Evolutionary conservation across 2,113 vertebrate species (phyloP).

Genomic region (Loxodonta africana): DNA sequence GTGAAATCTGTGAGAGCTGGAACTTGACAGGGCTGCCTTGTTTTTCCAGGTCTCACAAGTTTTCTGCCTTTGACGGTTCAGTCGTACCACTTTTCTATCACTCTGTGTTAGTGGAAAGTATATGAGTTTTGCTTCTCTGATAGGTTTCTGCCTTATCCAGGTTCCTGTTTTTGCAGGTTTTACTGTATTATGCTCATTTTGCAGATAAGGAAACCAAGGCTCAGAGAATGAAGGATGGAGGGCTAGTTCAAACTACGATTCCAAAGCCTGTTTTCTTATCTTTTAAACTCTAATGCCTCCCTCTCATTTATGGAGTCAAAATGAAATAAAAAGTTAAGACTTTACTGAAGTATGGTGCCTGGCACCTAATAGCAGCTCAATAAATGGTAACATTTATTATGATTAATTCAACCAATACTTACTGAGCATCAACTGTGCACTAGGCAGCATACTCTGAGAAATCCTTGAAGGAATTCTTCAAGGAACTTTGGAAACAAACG

Average conservation of each 20-base stretch:
- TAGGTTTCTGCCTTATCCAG: not conserved
- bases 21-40: not conserved
- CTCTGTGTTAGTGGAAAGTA: not conserved
- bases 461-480: constrained; percentile 7
- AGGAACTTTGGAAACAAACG: not conserved
- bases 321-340: not conserved
- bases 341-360: not conserved
- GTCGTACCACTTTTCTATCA: not conserved
- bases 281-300: not conserved
- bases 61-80: not conserved
- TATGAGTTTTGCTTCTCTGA: not conserved
- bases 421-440: not conserved
- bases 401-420: not conserved
- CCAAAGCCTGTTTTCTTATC: not conserved
- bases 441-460: not conserved
- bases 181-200: not conserved
- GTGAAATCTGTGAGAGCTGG: not conserved
- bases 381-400: not conserved
- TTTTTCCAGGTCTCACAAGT: not conserved
- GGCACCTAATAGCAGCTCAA: not conserved
- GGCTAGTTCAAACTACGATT: not conserved
- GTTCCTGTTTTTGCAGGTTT: not conserved
- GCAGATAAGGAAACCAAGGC: not conserved
- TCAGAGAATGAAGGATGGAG: not conserved
- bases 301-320: not conserved